A percentile compares a stretch with the other conserved stretches of the same genome.
Evolutionary conservation across 2,113 vertebrate species (phyloP).

Genomic region (Anser brachyrhynchus): DNA sequence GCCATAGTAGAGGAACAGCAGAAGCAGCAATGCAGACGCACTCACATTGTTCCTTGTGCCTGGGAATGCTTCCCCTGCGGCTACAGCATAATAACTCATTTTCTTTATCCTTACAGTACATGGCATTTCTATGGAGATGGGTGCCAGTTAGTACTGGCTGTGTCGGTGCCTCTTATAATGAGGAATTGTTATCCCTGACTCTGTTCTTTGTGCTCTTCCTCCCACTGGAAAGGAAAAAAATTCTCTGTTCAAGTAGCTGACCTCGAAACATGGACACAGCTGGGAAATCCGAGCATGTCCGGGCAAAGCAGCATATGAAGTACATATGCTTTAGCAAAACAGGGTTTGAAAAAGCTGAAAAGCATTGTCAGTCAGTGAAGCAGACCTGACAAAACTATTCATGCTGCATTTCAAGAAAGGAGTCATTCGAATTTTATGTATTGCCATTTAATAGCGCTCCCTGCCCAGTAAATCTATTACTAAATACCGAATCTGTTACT

Average conservation of each 20-base stretch:
- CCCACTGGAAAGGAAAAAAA: constrained; percentile 31
- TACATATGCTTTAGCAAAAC: neutral
- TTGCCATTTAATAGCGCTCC: neutral
- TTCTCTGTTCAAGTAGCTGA: constrained; percentile 27
- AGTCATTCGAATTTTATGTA: neutral
- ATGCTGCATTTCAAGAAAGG: neutral
- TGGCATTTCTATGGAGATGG: constrained; percentile 62
- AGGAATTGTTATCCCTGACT: constrained; percentile 50
- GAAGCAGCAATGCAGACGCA: constrained; percentile 2
- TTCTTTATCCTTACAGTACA: constrained; percentile 44
- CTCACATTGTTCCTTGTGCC: constrained; percentile 29
- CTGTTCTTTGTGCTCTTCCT: constrained; percentile 37
- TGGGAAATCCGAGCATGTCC: neutral
- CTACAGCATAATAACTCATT: constrained; percentile 56
- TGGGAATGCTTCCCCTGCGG: constrained; percentile 13
- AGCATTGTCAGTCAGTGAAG: neutral
- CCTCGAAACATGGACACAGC: constrained; percentile 22
- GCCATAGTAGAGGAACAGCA: constrained; percentile 27
- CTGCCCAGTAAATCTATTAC: neutral
- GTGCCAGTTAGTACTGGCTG: constrained; percentile 48
- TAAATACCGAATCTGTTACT: neutral
- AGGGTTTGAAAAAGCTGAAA: neutral
- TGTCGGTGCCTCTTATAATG: constrained; percentile 3
- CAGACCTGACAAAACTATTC: neutral
- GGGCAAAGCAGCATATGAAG: neutral